Conservation (phyloP, 2,888 invertebrate genomes). For the Synanthedon andrenaeformis region DNA sequence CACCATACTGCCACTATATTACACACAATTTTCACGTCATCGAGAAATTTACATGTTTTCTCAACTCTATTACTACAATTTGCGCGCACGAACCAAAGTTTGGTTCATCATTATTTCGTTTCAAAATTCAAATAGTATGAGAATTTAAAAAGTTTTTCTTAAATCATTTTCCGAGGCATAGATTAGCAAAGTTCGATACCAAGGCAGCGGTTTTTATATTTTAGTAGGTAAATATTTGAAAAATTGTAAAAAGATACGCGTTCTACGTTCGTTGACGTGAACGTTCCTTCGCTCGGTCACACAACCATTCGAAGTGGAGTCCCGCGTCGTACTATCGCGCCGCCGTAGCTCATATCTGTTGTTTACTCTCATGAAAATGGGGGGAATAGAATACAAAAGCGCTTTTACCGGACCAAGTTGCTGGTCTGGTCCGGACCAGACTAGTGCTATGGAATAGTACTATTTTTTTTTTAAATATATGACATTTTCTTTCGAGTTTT, state of each 20-base stretch:
- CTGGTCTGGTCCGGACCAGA: not conserved
- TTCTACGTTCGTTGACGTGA: constrained; percentile 14
- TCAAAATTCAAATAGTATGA: constrained; percentile 13
- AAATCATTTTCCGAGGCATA: constrained; percentile 12
- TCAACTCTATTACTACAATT: not conserved
- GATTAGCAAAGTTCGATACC: constrained; percentile 41
- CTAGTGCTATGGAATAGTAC: no score
- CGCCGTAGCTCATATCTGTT: constrained; percentile 22
- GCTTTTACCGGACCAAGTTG: constrained; percentile 14
- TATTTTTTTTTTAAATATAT: no score
- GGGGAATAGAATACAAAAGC: constrained; percentile 41
- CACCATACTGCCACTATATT: constrained; percentile 65
- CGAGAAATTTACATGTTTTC: constrained; percentile 55
- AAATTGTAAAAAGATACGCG: not conserved
- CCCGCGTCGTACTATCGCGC: constrained; percentile 58
- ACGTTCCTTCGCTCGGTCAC: constrained; percentile 22
- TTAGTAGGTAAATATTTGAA: not conserved
- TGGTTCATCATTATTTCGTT: not conserved
- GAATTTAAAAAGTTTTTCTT: constrained; percentile 14
- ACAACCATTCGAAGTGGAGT: constrained; percentile 46
- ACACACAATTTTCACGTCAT: constrained; percentile 50
- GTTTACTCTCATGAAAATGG: constrained; percentile 61
- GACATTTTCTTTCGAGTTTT: no score
- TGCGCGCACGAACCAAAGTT: not conserved
- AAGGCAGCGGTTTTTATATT: constrained; percentile 1